Percentiles rank a stretch among this genome's conserved stretches.
These are phyloP conservation scores for Lacerta viridis DNA, from an alignment of 2,797 vertebrate genomes.

Conservation along the genomic window DNA sequence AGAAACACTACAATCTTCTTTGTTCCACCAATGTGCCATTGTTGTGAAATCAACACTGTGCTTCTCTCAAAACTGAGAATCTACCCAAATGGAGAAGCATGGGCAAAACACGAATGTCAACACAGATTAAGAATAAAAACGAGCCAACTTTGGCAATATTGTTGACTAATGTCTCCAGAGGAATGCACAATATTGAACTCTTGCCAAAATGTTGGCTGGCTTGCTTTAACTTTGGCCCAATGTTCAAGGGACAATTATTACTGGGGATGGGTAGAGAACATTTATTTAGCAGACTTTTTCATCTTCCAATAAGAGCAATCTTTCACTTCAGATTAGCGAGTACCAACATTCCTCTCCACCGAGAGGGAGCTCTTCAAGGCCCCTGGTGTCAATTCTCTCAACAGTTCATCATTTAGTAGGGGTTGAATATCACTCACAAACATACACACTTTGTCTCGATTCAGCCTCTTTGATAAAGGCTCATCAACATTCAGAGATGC, in stretches of 20 bases:
- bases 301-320: slow-evolving; percentile 51
- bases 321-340: slow-evolving; percentile 62
- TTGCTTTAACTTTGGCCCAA: slow-evolving; percentile 33
- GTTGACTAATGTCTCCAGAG: slow-evolving; percentile 51
- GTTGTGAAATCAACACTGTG: slow-evolving; percentile 56
- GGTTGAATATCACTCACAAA: slow-evolving; percentile 56
- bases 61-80: slow-evolving; percentile 36
- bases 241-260: slow-evolving; percentile 58
- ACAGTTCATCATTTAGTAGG: slow-evolving; percentile 68
- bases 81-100: slow-evolving; percentile 26
- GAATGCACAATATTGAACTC: background rate
- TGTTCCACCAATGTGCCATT: slow-evolving; percentile 49
- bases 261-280: background rate
- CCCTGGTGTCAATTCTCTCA: slow-evolving; percentile 66
- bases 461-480: slow-evolving; percentile 51
- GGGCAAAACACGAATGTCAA: slow-evolving; percentile 56
- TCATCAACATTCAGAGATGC: slow-evolving; percentile 61
- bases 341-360: slow-evolving; percentile 49
- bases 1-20: no score
- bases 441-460: slow-evolving; percentile 58
- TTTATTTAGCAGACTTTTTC: slow-evolving; percentile 23
- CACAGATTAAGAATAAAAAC: slow-evolving; percentile 38
- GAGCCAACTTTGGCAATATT: slow-evolving; percentile 32
- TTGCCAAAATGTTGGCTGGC: slow-evolving; percentile 35
- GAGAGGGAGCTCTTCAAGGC: slow-evolving; percentile 64